These are phyloP conservation scores for Drosophila sulfurigaster DNA, from an alignment of 1,140 invertebrate species.

Conservation along the genomic window DNA sequence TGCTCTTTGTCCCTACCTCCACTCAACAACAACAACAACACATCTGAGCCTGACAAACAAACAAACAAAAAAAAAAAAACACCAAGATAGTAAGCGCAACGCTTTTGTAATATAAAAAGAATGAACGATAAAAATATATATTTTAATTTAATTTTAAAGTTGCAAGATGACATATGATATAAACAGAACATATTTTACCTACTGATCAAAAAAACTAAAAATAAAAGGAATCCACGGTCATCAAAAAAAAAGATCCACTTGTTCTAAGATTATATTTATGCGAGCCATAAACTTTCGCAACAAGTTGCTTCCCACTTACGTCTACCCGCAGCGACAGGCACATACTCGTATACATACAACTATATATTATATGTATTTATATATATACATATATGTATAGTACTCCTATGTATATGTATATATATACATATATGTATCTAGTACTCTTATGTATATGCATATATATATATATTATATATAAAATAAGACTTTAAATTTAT, in stretches of 20 bases:
- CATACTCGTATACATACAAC: slow-evolving; percentile 35
- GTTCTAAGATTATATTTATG: slow-evolving; percentile 11
- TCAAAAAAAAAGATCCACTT: slow-evolving; percentile 5
- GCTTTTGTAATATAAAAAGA: slow-evolving; percentile 69
- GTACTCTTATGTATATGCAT: slow-evolving; percentile 5
- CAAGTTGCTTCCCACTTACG: slow-evolving; percentile 40
- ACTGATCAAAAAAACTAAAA: slow-evolving; percentile 1
- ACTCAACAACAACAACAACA: slow-evolving; percentile 27
- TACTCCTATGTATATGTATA: background rate
- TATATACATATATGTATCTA: background rate
- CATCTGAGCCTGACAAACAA: slow-evolving; percentile 44
- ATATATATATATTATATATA: slow-evolving; percentile 21
- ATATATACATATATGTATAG: background rate
- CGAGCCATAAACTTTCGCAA: slow-evolving; percentile 13
- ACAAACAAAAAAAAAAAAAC: background rate
- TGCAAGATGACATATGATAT: slow-evolving; percentile 31
- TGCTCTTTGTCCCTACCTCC: slow-evolving; percentile 33
- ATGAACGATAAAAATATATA: slow-evolving; percentile 35
- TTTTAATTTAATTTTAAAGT: slow-evolving; percentile 49
- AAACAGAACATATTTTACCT: slow-evolving; percentile 23
- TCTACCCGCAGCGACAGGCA: slow-evolving; percentile 33
- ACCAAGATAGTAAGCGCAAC: slow-evolving; percentile 64
- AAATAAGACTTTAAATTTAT: slow-evolving; percentile 60
- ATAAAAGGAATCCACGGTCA: background rate
- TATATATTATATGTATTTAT: slow-evolving; percentile 6